A percentile compares a stretch with the other conserved stretches of the same genome.
Conservation (phyloP, 2,797 vertebrate genomes). For the Monodelphis domestica region DNA sequence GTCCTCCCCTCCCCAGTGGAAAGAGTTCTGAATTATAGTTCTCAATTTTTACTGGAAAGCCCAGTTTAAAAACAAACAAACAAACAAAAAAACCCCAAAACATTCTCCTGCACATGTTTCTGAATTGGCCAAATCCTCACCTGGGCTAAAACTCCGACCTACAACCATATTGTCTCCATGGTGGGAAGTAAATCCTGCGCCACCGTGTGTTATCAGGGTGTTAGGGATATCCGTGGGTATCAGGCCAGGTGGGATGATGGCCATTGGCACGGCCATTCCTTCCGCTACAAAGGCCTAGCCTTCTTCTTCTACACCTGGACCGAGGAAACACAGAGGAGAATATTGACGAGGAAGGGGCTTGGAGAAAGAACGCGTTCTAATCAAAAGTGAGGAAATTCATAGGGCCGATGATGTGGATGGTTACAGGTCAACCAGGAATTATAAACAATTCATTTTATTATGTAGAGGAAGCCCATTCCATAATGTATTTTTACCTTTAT, state of each 20-base stretch:
- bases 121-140: background rate
- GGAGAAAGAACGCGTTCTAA: conserved; percentile 75
- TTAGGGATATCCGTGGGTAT: background rate
- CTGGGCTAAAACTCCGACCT: background rate
- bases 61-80: background rate
- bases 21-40: background rate
- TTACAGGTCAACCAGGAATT: conserved; percentile 82
- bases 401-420: conserved; percentile 74
- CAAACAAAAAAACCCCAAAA: background rate
- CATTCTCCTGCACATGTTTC: background rate
- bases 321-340: conserved; percentile 65
- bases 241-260: background rate
- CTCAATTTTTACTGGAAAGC: background rate
- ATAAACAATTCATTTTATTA: conserved; percentile 81
- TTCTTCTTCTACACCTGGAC: conserved; percentile 34
- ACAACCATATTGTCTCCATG: background rate
- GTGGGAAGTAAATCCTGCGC: background rate
- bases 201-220: background rate
- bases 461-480: conserved; percentile 80
- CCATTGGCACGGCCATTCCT: accelerated
- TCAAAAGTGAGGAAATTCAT: conserved; percentile 76
- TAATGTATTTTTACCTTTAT: conserved; percentile 74
- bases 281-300: background rate
- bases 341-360: conserved; percentile 76
- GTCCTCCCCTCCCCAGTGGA: background rate